These are phyloP conservation scores for Luehdorfia chinensis DNA, from an alignment of 1,140 invertebrate genomes.

Conservation along the genomic window DNA sequence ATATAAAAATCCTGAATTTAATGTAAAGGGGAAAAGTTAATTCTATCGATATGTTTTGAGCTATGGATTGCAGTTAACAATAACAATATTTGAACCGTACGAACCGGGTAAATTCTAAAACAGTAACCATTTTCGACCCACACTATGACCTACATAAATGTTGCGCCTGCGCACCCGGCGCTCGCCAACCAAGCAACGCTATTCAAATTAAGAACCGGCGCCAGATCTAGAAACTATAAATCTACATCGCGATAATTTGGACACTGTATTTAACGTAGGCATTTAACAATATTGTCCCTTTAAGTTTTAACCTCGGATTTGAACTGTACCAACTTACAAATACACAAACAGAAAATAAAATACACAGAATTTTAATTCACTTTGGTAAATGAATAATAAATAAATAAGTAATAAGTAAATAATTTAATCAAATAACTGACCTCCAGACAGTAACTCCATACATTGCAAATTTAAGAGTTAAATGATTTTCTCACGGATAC, in stretches of 20 bases:
- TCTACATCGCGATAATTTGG: slow-evolving; percentile 24
- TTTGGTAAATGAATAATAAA: too few relatives aligned
- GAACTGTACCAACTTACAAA: neutral
- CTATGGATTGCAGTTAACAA: slow-evolving; percentile 9
- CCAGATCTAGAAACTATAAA: slow-evolving; percentile 51
- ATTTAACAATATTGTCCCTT: slow-evolving; percentile 12
- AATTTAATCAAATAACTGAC: too few relatives aligned
- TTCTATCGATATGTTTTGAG: neutral
- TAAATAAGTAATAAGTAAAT: too few relatives aligned
- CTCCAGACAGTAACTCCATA: too few relatives aligned
- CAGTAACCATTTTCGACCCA: slow-evolving; percentile 58
- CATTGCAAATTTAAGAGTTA: too few relatives aligned
- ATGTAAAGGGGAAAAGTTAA: too few relatives aligned
- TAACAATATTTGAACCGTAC: slow-evolving; percentile 7
- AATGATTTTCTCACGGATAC: too few relatives aligned
- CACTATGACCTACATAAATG: slow-evolving; percentile 65
- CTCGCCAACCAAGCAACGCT: slow-evolving; percentile 55
- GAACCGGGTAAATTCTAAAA: slow-evolving; percentile 17
- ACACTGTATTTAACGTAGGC: slow-evolving; percentile 9
- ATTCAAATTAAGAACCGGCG: slow-evolving; percentile 61
- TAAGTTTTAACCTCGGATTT: slow-evolving; percentile 8
- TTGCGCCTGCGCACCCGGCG: slow-evolving; percentile 61
- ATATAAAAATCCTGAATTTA: too few relatives aligned
- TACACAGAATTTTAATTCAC: too few relatives aligned
- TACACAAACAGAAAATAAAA: too few relatives aligned